A percentile compares a stretch with the other conserved stretches of the same genome.
phyloP scores from a whole-genome alignment of 2,888 invertebrate genomes.

The Melipona bicolor region DNA sequence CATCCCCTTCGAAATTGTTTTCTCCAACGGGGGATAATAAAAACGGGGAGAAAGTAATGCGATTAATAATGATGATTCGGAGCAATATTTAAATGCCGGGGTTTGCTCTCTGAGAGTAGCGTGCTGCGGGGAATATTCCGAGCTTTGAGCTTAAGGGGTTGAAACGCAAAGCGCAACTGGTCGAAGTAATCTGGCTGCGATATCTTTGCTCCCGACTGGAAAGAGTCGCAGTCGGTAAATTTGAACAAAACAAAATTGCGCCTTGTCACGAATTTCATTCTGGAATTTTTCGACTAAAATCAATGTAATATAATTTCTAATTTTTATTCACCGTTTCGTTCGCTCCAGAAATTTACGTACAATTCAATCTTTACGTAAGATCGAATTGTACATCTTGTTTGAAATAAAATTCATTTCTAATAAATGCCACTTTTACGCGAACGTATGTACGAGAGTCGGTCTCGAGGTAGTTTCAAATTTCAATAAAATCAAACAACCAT shows the following conservation, averaged over 20 bases:
- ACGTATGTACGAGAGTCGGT: no score
- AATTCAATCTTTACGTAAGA: not conserved
- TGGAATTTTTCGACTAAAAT: not conserved
- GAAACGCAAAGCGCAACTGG: conserved; percentile 49
- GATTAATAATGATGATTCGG: conserved; percentile 28
- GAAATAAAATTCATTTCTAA: not conserved
- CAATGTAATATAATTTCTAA: not conserved
- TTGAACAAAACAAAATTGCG: not conserved
- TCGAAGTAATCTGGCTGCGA: conserved; percentile 39
- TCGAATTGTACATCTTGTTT: not conserved
- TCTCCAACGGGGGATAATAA: not conserved
- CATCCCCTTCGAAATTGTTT: not conserved
- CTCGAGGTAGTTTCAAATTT: not conserved
- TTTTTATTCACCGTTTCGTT: not conserved
- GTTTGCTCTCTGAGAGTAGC: conserved; percentile 47
- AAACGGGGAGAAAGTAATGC: conserved; percentile 12
- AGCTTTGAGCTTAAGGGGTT: conserved; percentile 29
- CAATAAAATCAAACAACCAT: not conserved
- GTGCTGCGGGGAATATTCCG: conserved; percentile 40
- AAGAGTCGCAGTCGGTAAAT: not conserved
- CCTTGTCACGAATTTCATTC: not conserved
- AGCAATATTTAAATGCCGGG: conserved; percentile 33
- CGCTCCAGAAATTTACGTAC: not conserved
- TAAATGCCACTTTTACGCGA: not conserved
- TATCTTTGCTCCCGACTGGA: conserved; percentile 19